A percentile compares a stretch with the other conserved stretches of the same genome.
These are phyloP conservation scores for Phrynosoma platyrhinos DNA, from an alignment of 2,113 vertebrate species.

Conservation along the genomic window DNA sequence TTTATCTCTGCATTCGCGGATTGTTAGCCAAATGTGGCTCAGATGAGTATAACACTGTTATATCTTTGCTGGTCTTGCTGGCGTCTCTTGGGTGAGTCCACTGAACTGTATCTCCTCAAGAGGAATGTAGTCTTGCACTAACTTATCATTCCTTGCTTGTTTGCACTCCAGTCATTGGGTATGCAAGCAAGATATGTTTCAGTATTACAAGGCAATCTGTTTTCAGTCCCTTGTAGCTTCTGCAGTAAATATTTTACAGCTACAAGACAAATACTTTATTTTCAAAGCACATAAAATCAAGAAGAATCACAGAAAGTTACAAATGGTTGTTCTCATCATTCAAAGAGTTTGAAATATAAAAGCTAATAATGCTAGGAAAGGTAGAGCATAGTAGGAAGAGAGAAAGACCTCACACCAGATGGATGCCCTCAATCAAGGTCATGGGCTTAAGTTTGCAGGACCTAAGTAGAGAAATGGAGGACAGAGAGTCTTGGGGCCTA, in stretches of 20 bases:
- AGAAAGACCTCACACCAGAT: too few species aligned
- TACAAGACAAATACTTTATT: neutral
- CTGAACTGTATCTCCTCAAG: neutral
- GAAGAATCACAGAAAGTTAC: neutral
- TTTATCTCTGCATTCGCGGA: neutral
- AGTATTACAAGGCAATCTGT: neutral
- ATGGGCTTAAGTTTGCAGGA: too few species aligned
- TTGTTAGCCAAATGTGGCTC: neutral
- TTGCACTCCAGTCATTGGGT: too few species aligned
- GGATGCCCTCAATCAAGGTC: too few species aligned
- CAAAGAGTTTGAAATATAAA: neutral
- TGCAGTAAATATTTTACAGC: neutral
- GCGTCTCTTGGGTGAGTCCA: neutral
- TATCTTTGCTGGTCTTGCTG: neutral
- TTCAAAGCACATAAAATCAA: neutral
- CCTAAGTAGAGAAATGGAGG: too few species aligned
- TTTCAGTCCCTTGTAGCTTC: neutral
- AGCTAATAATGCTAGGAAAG: neutral
- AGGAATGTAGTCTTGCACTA: neutral
- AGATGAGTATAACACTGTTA: neutral
- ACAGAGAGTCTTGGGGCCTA: too few species aligned
- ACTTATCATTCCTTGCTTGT: too few species aligned
- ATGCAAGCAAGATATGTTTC: neutral
- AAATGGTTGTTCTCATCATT: neutral
- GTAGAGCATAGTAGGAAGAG: too few species aligned